Percentiles rank a stretch among this genome's conserved stretches.
Evolutionary conservation across 2,888 invertebrate species (phyloP).

Genomic region (Sarcophaga rosellei): DNA sequence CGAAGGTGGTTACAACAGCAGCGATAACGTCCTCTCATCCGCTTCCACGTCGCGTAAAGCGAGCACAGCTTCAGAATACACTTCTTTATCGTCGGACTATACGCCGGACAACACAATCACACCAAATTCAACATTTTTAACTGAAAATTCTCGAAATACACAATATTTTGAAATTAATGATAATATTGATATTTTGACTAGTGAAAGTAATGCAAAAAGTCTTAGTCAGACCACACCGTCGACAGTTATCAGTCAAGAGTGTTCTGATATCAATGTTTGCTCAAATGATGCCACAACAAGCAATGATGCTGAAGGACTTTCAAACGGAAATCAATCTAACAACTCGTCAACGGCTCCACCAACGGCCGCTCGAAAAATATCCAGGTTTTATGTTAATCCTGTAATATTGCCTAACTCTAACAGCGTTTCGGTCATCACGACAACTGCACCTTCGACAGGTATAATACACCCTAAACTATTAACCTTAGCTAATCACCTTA

Average conservation of each 20-base stretch:
- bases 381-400: slow-evolving; percentile 91
- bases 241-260: background rate
- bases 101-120: slow-evolving; percentile 83
- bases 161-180: slow-evolving; percentile 52
- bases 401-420: slow-evolving; percentile 82
- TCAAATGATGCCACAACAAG: background rate
- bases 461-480: background rate
- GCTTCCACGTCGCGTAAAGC: slow-evolving; percentile 83
- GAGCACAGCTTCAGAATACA: slow-evolving; percentile 83
- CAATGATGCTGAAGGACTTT: slow-evolving; percentile 21
- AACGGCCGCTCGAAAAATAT: slow-evolving; percentile 87
- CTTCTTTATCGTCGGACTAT: slow-evolving; percentile 82
- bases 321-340: slow-evolving; percentile 21
- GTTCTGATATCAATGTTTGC: slow-evolving; percentile 3
- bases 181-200: slow-evolving; percentile 16
- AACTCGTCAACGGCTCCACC: slow-evolving; percentile 71
- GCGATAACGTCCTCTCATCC: slow-evolving; percentile 74
- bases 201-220: slow-evolving; percentile 6
- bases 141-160: slow-evolving; percentile 36
- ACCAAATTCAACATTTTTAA: slow-evolving; percentile 67
- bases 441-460: slow-evolving; percentile 26
- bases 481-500: background rate
- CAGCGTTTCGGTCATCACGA: slow-evolving; percentile 77
- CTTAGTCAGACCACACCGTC: background rate
- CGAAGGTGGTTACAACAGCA: slow-evolving; percentile 74